phyloP scores from a whole-genome alignment of 2,113 vertebrate genomes.

The Coregonus clupeaformis region DNA sequence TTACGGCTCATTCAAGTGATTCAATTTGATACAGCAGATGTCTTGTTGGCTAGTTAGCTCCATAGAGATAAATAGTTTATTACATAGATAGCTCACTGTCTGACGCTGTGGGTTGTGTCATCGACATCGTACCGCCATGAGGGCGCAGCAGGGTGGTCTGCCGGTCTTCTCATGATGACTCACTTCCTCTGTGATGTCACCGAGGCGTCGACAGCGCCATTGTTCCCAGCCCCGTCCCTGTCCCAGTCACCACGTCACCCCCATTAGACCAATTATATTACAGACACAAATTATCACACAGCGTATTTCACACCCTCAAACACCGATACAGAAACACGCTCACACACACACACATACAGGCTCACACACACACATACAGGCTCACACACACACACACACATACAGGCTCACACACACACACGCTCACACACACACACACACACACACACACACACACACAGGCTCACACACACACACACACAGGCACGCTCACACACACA shows the following conservation, averaged over 20 bases:
- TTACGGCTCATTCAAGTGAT: not conserved
- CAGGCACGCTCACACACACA: not conserved
- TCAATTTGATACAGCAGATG: no score
- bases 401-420: not conserved
- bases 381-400: no score
- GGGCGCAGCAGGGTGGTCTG: no score
- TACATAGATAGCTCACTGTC: no score
- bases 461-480: not conserved
- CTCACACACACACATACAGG: no score
- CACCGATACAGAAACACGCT: not conserved
- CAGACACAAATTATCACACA: not conserved
- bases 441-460: not conserved
- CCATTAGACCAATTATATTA: constrained; percentile 5
- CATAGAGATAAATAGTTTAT: no score
- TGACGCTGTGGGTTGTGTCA: no score
- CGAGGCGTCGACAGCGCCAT: constrained; percentile 37
- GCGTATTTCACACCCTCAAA: not conserved
- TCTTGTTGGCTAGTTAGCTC: no score
- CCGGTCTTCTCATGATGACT: constrained; percentile 4
- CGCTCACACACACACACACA: not conserved
- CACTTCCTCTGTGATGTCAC: constrained; percentile 43
- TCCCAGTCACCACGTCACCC: constrained; percentile 20
- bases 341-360: no score
- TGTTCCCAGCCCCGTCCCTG: not conserved
- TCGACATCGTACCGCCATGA: no score